These are phyloP conservation scores for Daptonema setosum DNA, from an alignment of 2,888 invertebrate species.

Conservation along the genomic window DNA sequence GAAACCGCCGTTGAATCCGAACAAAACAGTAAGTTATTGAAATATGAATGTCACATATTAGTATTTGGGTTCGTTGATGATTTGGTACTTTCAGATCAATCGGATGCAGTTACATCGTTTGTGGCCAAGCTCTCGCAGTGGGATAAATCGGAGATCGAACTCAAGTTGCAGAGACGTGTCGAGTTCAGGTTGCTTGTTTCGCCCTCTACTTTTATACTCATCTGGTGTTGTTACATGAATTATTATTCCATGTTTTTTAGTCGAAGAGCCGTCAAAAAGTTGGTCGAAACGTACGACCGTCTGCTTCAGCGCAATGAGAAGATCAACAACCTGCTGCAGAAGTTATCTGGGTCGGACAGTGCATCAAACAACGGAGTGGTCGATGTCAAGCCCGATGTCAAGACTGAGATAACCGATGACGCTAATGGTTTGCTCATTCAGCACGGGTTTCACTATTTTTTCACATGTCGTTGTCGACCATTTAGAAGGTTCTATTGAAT, in stretches of 20 bases:
- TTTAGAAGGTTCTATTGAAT: neutral
- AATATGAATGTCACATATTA: too few relatives aligned
- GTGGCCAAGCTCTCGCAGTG: constrained; percentile 81
- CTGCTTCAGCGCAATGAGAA: constrained; percentile 85
- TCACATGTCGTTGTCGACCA: neutral
- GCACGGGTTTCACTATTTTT: neutral
- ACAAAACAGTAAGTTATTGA: constrained; percentile 58
- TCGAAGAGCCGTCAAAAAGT: constrained; percentile 70
- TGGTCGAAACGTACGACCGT: constrained; percentile 83
- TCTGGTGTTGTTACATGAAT: too few relatives aligned
- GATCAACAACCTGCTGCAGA: constrained; percentile 27
- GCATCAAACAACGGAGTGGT: neutral
- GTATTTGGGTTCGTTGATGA: too few relatives aligned
- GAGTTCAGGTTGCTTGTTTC: constrained; percentile 33
- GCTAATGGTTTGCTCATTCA: too few relatives aligned
- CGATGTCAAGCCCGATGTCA: neutral
- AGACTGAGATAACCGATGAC: neutral
- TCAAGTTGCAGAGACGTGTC: constrained; percentile 76
- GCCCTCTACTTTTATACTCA: too few relatives aligned
- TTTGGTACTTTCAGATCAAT: constrained; percentile 37
- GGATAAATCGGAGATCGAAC: constrained; percentile 90
- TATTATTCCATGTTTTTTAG: too few relatives aligned
- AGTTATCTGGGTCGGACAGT: neutral
- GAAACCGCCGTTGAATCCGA: constrained; percentile 89
- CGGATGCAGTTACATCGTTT: constrained; percentile 84